Base-by-base conservation (phyloP, 2,888 invertebrate species). In the Caenorhabditis wallacei region DNA sequence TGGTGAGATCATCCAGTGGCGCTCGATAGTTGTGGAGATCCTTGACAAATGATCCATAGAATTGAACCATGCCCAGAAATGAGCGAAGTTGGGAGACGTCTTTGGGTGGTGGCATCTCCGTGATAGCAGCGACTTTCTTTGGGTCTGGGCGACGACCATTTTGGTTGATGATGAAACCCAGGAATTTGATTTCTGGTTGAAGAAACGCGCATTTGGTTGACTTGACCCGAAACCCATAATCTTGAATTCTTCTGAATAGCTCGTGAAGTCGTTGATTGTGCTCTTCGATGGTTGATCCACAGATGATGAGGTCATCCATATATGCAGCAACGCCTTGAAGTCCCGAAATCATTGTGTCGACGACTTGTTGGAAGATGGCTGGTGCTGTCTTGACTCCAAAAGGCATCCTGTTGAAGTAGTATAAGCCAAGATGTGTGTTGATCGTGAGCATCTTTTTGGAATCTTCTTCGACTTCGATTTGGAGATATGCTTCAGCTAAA, bases 321-420 rank as follows among this genome's bases (percentile, higher is more conserved):
- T 87, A 46, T 18, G 18, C 46, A 7, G 46, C 46, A 3, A 46
- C 46, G 13, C 46, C 46, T 46, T 13, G 46, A n/a, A 46, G 46
- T 46, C 46, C 46, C 5, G 46, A 3, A 11, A 46, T 46, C 13
- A 46, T 13, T 11, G 85, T 22, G 37, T 87, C 86, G 70, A 85
- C 83, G 24, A 79, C 22, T 13, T 37, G 20, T 43, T 87, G 88
- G 64, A 87, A 87, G 20, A 84, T 85, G 37, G 54, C 82, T 5
- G 88, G 80, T 8, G 85, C 85, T 3, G 84, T 40, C 30, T 83
- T 85, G n/a, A 88, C 71, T 30, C 88, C 88, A 43, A 85, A 88
- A 0, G 87, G 84, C 11, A 88, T 51, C 0, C 88, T 68, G n/a
- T 84, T 57, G 72, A 69, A 88, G 2, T 51, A 37, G 76, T 46